These are phyloP conservation scores for Zosterops japonicus DNA, from an alignment of 2,113 vertebrate genomes.

Conservation along the genomic window DNA sequence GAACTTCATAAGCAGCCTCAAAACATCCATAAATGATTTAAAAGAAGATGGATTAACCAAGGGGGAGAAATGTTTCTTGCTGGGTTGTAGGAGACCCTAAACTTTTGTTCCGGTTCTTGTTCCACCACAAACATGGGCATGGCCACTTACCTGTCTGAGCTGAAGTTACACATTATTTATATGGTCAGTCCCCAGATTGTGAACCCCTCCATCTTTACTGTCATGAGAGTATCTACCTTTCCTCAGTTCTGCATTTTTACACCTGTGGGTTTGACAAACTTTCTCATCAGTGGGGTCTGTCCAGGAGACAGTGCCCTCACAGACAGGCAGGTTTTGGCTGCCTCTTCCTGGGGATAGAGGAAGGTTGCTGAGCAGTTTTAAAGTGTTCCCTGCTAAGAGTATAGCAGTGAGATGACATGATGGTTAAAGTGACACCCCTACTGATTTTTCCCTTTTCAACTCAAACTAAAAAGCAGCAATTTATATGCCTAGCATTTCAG, in stretches of 20 bases:
- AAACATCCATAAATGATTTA: constrained; percentile 53
- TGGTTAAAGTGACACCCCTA: not conserved
- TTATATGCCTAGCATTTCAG: constrained; percentile 4
- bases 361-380: not conserved
- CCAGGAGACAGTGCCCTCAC: not conserved
- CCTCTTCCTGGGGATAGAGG: not conserved
- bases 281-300: not conserved
- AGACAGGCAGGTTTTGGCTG: not conserved
- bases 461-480: not conserved
- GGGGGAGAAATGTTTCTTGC: not conserved
- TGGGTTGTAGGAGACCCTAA: not conserved
- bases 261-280: not conserved
- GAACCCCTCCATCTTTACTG: not conserved
- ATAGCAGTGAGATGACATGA: not conserved
- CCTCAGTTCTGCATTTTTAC: not conserved
- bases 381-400: not conserved
- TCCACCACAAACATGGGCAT: not conserved
- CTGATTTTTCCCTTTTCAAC: not conserved
- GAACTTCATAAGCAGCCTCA: constrained; percentile 18
- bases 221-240: not conserved
- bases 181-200: not conserved
- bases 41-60: constrained; percentile 5
- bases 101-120: not conserved
- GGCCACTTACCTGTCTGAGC: not conserved
- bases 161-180: not conserved